Conservation (phyloP, 1,140 invertebrate genomes). For the Tetramorium parvispinum region DNA sequence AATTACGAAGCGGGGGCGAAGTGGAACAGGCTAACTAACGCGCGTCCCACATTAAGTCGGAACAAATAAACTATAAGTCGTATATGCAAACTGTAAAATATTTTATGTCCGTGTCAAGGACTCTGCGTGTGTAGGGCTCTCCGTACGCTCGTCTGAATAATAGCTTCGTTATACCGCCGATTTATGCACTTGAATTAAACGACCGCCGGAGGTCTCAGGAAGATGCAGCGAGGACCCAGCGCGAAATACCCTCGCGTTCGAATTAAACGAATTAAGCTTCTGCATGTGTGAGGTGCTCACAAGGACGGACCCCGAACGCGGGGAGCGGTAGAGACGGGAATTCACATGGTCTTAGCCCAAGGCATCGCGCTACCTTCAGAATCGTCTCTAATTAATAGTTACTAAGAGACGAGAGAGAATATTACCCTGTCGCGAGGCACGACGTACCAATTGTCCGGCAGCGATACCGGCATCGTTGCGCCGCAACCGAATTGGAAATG, state of each 20-base stretch:
- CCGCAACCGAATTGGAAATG: neutral
- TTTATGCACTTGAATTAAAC: conserved; percentile 45
- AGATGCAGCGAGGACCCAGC: conserved; percentile 8
- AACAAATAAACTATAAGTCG: neutral
- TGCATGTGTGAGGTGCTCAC: neutral
- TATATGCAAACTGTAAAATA: conserved; percentile 23
- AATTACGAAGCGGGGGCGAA: neutral
- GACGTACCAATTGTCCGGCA: conserved; percentile 20
- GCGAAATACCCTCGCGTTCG: conserved; percentile 13
- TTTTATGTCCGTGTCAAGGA: conserved; percentile 29
- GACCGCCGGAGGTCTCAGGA: conserved; percentile 15
- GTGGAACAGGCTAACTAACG: neutral
- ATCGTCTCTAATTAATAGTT: conserved; percentile 58
- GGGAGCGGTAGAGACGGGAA: neutral
- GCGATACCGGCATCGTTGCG: neutral
- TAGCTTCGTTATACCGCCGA: conserved; percentile 16
- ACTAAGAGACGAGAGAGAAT: conserved; percentile 1
- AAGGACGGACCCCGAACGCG: neutral
- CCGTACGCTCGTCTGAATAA: neutral
- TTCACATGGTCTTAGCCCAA: conserved; percentile 21
- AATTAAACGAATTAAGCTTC: conserved; percentile 47
- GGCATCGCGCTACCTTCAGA: conserved; percentile 25
- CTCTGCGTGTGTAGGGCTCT: neutral
- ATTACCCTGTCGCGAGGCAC: conserved; percentile 19
- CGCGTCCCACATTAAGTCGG: neutral